Evolutionary conservation across 2,113 vertebrate genomes (phyloP).

Genomic region (Hippolais icterina): DNA sequence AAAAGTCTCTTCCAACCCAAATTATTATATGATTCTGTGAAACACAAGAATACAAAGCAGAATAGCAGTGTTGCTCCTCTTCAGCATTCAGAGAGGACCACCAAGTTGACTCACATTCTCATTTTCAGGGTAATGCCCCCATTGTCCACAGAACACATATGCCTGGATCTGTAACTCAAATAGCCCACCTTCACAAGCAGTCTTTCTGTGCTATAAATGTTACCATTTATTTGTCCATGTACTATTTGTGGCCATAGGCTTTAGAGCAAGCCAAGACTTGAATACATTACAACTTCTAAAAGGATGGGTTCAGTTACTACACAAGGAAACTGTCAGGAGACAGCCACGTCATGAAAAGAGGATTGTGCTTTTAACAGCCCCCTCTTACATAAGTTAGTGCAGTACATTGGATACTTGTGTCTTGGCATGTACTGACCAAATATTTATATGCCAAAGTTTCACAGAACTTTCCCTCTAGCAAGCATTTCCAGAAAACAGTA

Average conservation of each 20-base stretch:
- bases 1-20: background rate
- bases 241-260: background rate
- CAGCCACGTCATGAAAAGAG: background rate
- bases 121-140: background rate
- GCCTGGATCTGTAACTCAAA: background rate
- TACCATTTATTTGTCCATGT: background rate
- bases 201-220: background rate
- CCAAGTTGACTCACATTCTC: background rate
- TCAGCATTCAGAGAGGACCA: background rate
- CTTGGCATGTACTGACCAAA: background rate
- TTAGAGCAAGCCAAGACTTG: background rate
- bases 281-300: background rate
- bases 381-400: background rate
- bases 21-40: background rate
- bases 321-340: background rate
- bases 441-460: background rate
- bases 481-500: background rate
- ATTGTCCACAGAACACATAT: background rate
- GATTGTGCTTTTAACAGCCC: background rate
- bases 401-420: background rate
- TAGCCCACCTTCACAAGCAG: background rate
- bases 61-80: background rate
- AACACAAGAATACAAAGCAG: background rate
- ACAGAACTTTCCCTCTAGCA: background rate
- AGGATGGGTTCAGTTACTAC: background rate